Evolutionary conservation across 2,797 vertebrate species (phyloP).

Genomic region (Enteromius fasciolatus): DNA sequence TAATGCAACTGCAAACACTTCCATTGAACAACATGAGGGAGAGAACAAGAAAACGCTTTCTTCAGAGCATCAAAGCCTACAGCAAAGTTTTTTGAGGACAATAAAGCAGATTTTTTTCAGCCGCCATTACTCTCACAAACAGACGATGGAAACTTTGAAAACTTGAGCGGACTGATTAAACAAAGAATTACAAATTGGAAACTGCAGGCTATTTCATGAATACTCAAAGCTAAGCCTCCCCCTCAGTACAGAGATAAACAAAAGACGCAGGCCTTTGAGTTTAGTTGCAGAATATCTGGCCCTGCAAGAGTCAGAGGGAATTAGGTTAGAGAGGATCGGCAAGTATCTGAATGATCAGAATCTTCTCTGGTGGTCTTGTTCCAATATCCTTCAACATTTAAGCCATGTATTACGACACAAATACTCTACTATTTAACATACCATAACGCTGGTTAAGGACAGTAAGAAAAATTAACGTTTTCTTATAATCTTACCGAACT

Average conservation of each 20-base stretch:
- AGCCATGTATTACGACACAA: neutral
- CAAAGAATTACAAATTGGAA: conserved; percentile 28
- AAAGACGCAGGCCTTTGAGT: neutral
- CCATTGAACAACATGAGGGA: neutral
- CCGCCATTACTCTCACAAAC: conserved; percentile 2
- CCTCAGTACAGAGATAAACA: conserved; percentile 15
- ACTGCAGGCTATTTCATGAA: conserved; percentile 24
- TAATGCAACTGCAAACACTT: neutral
- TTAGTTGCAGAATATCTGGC: conserved; percentile 7
- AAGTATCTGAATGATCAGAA: neutral
- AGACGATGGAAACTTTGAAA: conserved; percentile 37
- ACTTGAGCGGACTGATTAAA: conserved; percentile 14
- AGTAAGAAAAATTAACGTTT: neutral
- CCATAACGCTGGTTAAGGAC: neutral
- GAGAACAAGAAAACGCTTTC: conserved; percentile 19
- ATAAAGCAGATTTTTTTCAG: conserved; percentile 25
- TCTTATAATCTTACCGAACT: neutral
- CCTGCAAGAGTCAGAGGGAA: neutral
- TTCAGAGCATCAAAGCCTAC: conserved; percentile 23
- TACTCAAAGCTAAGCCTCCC: conserved; percentile 15
- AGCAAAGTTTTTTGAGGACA: conserved; percentile 3
- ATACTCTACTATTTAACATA: neutral
- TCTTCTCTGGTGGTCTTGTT: conserved; percentile 5
- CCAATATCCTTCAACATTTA: neutral
- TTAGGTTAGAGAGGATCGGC: neutral